A percentile compares a stretch with the other conserved stretches of the same genome.
phyloP scores from a whole-genome alignment of 2,888 invertebrate species.

The Nycteola revayana region DNA sequence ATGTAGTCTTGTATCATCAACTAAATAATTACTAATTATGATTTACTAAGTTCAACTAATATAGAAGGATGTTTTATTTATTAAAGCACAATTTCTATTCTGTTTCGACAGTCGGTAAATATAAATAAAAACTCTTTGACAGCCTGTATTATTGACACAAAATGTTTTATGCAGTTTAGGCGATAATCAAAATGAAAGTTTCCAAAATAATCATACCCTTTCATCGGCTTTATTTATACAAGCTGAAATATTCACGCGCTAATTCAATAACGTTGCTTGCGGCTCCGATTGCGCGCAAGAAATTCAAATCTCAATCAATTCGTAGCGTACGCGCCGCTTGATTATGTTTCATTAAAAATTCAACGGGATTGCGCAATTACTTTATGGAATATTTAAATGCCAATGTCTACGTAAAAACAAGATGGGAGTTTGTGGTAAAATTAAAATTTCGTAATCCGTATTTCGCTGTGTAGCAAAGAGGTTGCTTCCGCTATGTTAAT shows the following conservation, averaged over 20 bases:
- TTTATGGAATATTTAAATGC: slow-evolving; percentile 74
- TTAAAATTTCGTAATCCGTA: slow-evolving; percentile 68
- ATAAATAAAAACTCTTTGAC: slow-evolving; percentile 21
- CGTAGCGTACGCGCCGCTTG: slow-evolving; percentile 55
- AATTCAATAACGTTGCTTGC: slow-evolving; percentile 62
- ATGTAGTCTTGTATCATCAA: too few relatives aligned
- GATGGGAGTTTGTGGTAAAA: slow-evolving; percentile 65
- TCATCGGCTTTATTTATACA: slow-evolving; percentile 61
- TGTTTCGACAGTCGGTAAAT: slow-evolving; percentile 10
- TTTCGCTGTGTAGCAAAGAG: slow-evolving; percentile 61
- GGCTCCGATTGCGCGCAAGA: slow-evolving; percentile 66
- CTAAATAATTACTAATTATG: too few relatives aligned
- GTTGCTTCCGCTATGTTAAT: slow-evolving; percentile 71
- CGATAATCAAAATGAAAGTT: slow-evolving; percentile 36
- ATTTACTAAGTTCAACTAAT: too few relatives aligned
- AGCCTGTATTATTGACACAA: slow-evolving; percentile 38
- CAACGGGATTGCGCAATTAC: slow-evolving; percentile 70
- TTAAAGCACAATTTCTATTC: slow-evolving; percentile 9
- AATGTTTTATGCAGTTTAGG: slow-evolving; percentile 48
- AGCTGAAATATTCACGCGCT: slow-evolving; percentile 66
- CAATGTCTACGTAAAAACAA: slow-evolving; percentile 68
- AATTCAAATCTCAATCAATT: slow-evolving; percentile 79
- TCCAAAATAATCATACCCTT: slow-evolving; percentile 41
- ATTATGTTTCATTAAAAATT: slow-evolving; percentile 76
- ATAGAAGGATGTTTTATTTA: slow-evolving; percentile 1